Evolutionary conservation across 2,113 vertebrate species (phyloP).

Genomic region (Sturnus vulgaris): DNA sequence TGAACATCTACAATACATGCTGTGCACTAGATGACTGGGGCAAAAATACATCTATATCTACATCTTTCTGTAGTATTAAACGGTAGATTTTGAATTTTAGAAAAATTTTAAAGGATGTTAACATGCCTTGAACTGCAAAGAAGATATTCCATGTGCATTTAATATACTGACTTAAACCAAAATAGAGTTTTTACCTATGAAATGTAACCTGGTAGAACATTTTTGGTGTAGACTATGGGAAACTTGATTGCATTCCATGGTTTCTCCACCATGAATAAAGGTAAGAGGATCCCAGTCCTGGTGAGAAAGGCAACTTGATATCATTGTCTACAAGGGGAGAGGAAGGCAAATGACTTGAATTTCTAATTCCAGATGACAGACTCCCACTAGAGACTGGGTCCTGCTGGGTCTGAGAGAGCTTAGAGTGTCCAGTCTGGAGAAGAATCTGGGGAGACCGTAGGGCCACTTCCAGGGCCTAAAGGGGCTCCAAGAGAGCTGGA

Average conservation of each 20-base stretch:
- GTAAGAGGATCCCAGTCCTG: not conserved
- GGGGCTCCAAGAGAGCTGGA: not conserved
- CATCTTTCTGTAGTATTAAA: not conserved
- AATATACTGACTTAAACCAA: not conserved
- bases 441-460: fast-evolving
- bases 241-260: not conserved
- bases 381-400: not conserved
- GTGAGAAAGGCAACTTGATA: not conserved
- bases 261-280: not conserved
- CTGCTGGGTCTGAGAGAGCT: not conserved
- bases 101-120: not conserved
- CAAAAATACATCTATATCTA: not conserved
- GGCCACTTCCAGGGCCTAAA: not conserved
- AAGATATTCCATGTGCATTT: not conserved
- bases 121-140: not conserved
- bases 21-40: not conserved
- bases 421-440: not conserved
- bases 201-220: not conserved
- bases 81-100: not conserved
- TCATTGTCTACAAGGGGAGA: not conserved
- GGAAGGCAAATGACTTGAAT: not conserved
- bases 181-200: not conserved
- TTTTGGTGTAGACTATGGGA: not conserved
- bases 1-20: not conserved
- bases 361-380: not conserved